phyloP scores from a whole-genome alignment of 2,113 vertebrate species.

The Polypterus senegalus region DNA sequence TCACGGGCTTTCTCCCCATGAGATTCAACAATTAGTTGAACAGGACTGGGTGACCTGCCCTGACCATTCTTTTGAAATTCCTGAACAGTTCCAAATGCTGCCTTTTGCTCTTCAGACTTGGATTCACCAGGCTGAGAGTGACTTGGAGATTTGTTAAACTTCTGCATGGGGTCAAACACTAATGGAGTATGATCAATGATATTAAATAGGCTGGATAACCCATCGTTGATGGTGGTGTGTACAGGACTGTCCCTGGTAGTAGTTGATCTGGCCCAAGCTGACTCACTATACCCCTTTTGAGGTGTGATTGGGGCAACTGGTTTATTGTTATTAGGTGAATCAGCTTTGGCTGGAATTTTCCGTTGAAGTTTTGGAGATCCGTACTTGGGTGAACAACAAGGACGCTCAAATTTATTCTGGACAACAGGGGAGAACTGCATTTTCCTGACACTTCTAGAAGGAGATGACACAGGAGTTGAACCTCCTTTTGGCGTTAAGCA shows the following conservation, averaged over 20 bases:
- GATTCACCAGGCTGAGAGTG: constrained; percentile 61
- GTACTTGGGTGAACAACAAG: constrained; percentile 92
- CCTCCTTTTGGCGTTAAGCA: constrained; percentile 86
- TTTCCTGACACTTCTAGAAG: constrained; percentile 75
- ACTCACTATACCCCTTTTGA: constrained; percentile 84
- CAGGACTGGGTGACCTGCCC: constrained; percentile 83
- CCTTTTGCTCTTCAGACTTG: constrained; percentile 36
- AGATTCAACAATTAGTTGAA: constrained; percentile 58
- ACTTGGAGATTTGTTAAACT: constrained; percentile 68
- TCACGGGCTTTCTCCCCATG: constrained; percentile 73
- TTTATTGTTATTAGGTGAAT: constrained; percentile 45
- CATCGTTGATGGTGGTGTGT: constrained; percentile 91
- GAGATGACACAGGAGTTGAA: constrained; percentile 77
- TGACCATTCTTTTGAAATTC: constrained; percentile 54
- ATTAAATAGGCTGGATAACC: constrained; percentile 95
- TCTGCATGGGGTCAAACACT: constrained; percentile 63
- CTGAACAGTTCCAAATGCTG: constrained; percentile 37
- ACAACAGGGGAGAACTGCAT: constrained; percentile 78
- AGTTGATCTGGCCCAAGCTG: constrained; percentile 92
- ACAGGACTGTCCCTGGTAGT: constrained; percentile 92
- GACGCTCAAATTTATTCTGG: constrained; percentile 88
- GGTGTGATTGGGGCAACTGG: constrained; percentile 51
- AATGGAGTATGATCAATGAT: constrained; percentile 90
- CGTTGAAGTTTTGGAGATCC: constrained; percentile 91
- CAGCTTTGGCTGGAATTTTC: constrained; percentile 55